Evolutionary conservation across 2,888 invertebrate species (phyloP).

Genomic region (Hartigia nigra): DNA sequence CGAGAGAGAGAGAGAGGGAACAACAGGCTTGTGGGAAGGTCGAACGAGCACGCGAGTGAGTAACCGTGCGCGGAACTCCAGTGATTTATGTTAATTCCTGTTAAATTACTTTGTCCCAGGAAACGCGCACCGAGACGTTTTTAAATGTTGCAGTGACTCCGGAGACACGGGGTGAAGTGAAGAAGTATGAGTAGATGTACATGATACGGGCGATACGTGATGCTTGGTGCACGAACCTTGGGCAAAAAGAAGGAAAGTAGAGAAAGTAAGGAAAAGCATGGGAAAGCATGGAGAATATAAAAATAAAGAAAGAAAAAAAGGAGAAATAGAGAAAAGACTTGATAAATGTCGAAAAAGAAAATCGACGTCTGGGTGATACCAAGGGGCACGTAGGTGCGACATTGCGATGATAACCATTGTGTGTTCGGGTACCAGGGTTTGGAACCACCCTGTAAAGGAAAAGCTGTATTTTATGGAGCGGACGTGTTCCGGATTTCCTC

Average conservation of each 20-base stretch:
- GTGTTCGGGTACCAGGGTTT: neutral
- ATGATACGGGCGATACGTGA: neutral
- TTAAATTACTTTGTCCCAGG: slow-evolving; percentile 51
- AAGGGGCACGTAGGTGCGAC: neutral
- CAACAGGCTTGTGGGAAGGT: neutral
- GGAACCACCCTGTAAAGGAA: slow-evolving; percentile 12
- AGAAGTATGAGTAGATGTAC: neutral
- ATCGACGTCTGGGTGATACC: neutral
- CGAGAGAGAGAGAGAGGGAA: neutral
- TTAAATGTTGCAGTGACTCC: slow-evolving; percentile 29
- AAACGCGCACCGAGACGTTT: slow-evolving; percentile 36
- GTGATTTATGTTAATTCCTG: slow-evolving; percentile 56
- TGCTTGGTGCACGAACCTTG: neutral
- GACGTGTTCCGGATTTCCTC: slow-evolving; percentile 52
- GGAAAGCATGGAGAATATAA: neutral
- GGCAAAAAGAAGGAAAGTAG: neutral
- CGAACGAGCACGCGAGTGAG: slow-evolving; percentile 36
- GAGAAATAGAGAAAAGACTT: neutral
- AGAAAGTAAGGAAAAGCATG: neutral
- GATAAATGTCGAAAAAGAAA: neutral
- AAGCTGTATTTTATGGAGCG: slow-evolving; percentile 44
- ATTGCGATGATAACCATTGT: neutral
- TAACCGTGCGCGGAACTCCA: slow-evolving; percentile 36
- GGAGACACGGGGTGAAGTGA: slow-evolving; percentile 1
- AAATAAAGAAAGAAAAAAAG: neutral